Conservation (phyloP, 2,797 vertebrate species). For the Pteronotus mesoamericanus region DNA sequence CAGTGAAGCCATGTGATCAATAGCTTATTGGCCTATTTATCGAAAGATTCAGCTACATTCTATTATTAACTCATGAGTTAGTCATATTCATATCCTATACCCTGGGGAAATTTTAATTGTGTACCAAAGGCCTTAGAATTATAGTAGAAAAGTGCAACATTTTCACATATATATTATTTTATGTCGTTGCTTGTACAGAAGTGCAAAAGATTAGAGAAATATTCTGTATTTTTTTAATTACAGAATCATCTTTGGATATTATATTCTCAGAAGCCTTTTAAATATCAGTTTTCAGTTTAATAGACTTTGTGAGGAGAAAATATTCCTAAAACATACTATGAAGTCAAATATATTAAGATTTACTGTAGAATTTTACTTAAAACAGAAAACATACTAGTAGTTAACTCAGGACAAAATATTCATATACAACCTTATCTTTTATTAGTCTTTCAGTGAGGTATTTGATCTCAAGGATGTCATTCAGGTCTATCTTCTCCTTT, state of each 20-base stretch:
- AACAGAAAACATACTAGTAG: not conserved
- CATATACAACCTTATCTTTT: not conserved
- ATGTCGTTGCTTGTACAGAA: slow-evolving; percentile 36
- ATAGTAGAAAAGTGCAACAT: slow-evolving; percentile 48
- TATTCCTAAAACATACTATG: not conserved
- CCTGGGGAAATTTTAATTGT: not conserved
- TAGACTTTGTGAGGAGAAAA: not conserved
- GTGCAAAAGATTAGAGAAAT: slow-evolving; percentile 49
- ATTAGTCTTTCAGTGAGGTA: not conserved
- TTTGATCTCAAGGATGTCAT: not conserved
- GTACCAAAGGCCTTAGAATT: not conserved
- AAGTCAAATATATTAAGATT: not conserved
- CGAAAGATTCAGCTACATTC: not conserved
- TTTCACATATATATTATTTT: slow-evolving; percentile 48
- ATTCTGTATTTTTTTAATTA: slow-evolving; percentile 43
- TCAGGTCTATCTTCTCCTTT: not conserved
- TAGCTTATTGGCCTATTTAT: not conserved
- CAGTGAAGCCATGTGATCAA: not conserved
- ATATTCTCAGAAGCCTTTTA: not conserved
- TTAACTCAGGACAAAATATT: not conserved
- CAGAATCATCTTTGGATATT: slow-evolving; percentile 13
- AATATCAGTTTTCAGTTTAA: not conserved
- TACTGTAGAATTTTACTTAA: not conserved
- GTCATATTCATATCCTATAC: not conserved
- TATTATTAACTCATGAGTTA: not conserved